Evolutionary conservation across 2,113 vertebrate genomes (phyloP), one percentile per base, ranked within the genome.

Genomic region (Propithecus coquereli): DNA sequence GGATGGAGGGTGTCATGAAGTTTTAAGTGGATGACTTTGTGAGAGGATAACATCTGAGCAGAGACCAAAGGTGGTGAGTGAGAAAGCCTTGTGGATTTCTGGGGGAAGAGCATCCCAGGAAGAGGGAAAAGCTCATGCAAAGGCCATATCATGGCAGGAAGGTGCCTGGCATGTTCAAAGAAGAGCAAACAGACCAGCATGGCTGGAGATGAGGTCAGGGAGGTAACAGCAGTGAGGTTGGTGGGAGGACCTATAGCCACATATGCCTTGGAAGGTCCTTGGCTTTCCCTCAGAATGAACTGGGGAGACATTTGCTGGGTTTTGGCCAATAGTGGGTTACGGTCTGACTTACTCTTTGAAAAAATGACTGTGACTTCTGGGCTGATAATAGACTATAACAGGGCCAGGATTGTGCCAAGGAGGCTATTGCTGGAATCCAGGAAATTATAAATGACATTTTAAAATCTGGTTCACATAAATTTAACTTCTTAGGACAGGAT

Each of bases 391-490:
- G 65, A 77, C 14, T 54, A 8, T 52, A 50, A 23, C 5, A 34
- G 73, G 43, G 27, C n/a, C 74, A 65, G 37, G 27, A 70, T 27
- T 80, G 27, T 34, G 59, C 9, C 22, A 71, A 47, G 47, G 52
- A 87, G 40, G 23, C 57, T 87, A 59, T 74, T 87, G 22, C 47
- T 87, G 76, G 57, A 94, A 90, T 87, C 17, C 3, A 83, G 84
- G 47, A 47, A 83, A 68, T 74, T 76, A 59, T 57, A 89, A 95
- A 87, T 40, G 47, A 22, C 22, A 83, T 73, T 76, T 86, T 50
- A 95, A 83, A 92, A 90, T 79, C 83, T 84, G 88, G 82, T 54
- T 83, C 61, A 91, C 43, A 90, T 52, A 70, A 57, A 83, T 87
- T 61, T 94, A 94, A 92, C 70, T 94, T 25, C 30, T 63, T 92